Evolutionary conservation across 30 jellyfish, hydroid and myxozoan genomes (phyloP), one percentile per base, ranked within the genome.

Genomic region (Euphysa ruthae): DNA sequence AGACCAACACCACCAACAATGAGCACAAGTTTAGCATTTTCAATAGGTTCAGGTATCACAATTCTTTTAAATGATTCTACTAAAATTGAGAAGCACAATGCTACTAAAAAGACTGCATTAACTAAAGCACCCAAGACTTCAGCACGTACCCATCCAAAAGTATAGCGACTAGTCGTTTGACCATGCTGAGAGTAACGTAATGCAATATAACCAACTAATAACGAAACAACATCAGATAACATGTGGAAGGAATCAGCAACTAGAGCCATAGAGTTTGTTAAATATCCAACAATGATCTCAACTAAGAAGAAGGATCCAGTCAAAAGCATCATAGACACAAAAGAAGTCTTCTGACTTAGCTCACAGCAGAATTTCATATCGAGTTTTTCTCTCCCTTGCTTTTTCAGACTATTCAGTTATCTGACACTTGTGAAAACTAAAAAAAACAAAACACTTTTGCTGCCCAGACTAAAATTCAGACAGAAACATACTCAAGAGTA

Each of bases 171-270:
- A 8, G 92, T 82, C 58, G 85, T 62, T 77, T 74, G 90, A 14
- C 94, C 93, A 24, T 56, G 62, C 31, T 70, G 21, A 0, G 99
- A 90, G 56, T 81, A 81, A 28, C 94, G 69, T 35, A 82, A 70
- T 1, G 99, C 95, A 14, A 83, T 28, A 54, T 81, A 92, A 13
- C 99, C 99, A 34, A 92, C 95, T 8, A 92, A 32, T 0, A 92
- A 88, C 6, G 99, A 92, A 3, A 92, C 94, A 19, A 92, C 89
- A 54, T 92, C 99, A 2, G 95, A 92, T 55, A 92, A 66, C 99
- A 92, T 92, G 73, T 92, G 99, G 55, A 92, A 92, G 4, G 94
- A 76, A 61, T 92, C 99, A 1, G 99, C 99, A 61, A 92, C 99
- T 23, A 92, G 60, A 15, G 99, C 99, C 95, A 92, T 92, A 10